These are phyloP conservation scores for Fratercula arctica DNA, from an alignment of 2,797 vertebrate species.

Conservation along the genomic window DNA sequence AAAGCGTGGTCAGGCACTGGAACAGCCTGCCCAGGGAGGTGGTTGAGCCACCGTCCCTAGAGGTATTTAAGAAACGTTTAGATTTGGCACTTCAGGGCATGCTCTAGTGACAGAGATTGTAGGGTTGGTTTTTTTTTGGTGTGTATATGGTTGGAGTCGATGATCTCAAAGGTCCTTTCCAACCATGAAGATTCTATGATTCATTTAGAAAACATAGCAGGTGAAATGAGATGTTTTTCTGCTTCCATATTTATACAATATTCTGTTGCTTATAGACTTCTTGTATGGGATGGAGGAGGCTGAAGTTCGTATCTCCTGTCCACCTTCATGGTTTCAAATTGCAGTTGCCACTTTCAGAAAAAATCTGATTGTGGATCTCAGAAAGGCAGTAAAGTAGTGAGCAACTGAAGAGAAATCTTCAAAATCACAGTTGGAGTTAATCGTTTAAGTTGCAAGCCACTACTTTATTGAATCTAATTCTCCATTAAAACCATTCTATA, in stretches of 20 bases:
- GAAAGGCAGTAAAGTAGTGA: background rate
- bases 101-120: no score
- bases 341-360: background rate
- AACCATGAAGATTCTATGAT: no score
- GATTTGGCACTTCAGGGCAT: no score
- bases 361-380: background rate
- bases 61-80: no score
- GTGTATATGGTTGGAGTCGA: no score
- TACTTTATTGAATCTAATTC: background rate
- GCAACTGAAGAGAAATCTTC: background rate
- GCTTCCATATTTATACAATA: background rate
- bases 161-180: no score
- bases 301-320: background rate
- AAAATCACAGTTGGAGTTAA: background rate
- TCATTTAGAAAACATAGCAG: background rate
- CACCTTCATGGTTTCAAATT: background rate
- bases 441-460: background rate
- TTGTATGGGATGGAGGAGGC: accelerated
- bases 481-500: background rate
- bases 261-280: background rate
- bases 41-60: no score
- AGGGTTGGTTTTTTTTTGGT: no score
- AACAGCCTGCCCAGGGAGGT: no score
- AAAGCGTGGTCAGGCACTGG: no score
- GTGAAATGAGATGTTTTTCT: background rate